A percentile compares a stretch with the other conserved stretches of the same genome.
phyloP scores from a whole-genome alignment of 1,140 invertebrate species.

The Magallana angulata region DNA sequence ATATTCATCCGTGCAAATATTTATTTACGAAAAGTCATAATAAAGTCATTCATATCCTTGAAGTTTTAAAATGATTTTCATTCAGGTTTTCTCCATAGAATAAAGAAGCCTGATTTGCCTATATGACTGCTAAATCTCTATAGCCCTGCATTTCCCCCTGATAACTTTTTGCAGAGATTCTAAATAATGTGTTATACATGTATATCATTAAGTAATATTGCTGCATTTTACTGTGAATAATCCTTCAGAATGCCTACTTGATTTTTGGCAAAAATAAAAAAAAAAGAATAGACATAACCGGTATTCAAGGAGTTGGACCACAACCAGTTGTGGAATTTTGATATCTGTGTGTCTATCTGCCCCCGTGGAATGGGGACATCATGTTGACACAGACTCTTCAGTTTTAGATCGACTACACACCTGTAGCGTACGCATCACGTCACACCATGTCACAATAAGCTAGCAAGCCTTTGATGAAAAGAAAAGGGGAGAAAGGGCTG shows the following conservation, averaged over 20 bases:
- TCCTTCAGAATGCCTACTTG: not conserved
- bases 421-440: not conserved
- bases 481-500: not conserved
- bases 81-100: too few relatives aligned
- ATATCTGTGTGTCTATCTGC: not conserved
- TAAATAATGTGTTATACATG: too few relatives aligned
- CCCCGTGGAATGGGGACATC: not conserved
- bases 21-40: not conserved
- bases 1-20: not conserved
- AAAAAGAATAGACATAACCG: not conserved
- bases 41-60: too few relatives aligned
- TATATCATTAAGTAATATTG: not conserved
- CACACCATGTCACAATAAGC: not conserved
- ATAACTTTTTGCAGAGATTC: too few relatives aligned
- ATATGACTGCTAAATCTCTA: too few relatives aligned
- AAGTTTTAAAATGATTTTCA: too few relatives aligned
- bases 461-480: not conserved
- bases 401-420: not conserved
- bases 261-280: too few relatives aligned
- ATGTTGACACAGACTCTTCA: slow-evolving; percentile 4
- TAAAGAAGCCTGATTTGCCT: too few relatives aligned
- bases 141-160: too few relatives aligned
- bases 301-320: not conserved
- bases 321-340: not conserved
- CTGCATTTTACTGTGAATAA: not conserved